Percentiles rank a stretch among this genome's conserved stretches.
These are phyloP conservation scores for Drosophila anomalata DNA, from an alignment of 2,888 invertebrate genomes.

Conservation along the genomic window DNA sequence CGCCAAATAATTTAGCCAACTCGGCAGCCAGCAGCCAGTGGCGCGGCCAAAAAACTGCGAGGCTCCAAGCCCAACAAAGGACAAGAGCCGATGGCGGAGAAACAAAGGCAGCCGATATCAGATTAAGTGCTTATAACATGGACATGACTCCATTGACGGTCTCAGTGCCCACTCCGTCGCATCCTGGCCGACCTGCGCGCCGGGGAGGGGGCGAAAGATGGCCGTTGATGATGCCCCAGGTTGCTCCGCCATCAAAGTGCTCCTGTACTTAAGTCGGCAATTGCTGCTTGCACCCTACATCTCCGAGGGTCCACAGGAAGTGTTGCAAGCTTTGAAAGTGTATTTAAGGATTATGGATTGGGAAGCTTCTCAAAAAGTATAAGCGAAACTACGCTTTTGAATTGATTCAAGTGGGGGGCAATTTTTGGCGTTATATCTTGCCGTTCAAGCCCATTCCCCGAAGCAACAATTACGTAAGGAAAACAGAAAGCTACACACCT, in stretches of 20 bases:
- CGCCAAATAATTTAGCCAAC: constrained; percentile 68
- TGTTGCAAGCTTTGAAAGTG: neutral
- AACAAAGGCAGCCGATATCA: constrained; percentile 71
- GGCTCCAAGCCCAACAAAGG: constrained; percentile 9
- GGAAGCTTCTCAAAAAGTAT: too few relatives aligned
- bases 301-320: neutral
- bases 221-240: constrained; percentile 31
- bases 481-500: constrained; percentile 29
- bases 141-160: constrained; percentile 78
- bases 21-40: constrained; percentile 1
- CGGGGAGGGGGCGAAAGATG: constrained; percentile 53
- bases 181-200: constrained; percentile 23
- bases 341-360: too few relatives aligned
- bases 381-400: neutral
- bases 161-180: constrained; percentile 1
- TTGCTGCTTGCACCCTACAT: constrained; percentile 43
- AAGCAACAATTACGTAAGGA: neutral
- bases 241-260: constrained; percentile 22
- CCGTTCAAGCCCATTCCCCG: neutral
- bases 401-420: too few relatives aligned
- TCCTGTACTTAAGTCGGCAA: constrained; percentile 54
- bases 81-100: constrained; percentile 30
- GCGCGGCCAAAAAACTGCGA: neutral
- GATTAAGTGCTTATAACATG: constrained; percentile 79
- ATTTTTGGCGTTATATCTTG: neutral